These are phyloP conservation scores for Drosophila serrata DNA, from an alignment of 1,140 invertebrate genomes.

Conservation along the genomic window DNA sequence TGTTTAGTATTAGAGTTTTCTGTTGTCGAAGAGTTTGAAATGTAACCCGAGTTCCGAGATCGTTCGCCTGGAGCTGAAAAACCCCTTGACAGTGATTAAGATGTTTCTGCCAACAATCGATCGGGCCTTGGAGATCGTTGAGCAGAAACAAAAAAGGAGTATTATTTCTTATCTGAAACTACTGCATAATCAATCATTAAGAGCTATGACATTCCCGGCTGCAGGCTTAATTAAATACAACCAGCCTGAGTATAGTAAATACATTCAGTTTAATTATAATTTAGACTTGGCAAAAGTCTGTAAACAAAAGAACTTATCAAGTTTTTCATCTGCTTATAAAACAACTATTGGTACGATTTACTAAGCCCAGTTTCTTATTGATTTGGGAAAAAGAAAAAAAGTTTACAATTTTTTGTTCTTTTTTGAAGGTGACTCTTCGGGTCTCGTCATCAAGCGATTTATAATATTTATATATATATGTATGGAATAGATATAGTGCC, in stretches of 20 bases:
- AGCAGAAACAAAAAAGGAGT: too few species aligned
- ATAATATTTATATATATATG: background rate
- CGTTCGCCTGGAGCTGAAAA: too few species aligned
- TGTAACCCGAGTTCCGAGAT: too few species aligned
- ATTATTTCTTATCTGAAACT: too few species aligned
- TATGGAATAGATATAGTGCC: constrained; percentile 3
- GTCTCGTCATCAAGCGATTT: background rate
- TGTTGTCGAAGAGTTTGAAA: too few species aligned
- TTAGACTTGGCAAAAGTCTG: constrained; percentile 28
- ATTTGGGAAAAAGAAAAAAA: background rate
- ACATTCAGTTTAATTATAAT: constrained; percentile 29
- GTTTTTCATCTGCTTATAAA: constrained; percentile 16
- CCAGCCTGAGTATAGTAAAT: constrained; percentile 14
- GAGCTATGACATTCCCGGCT: too few species aligned
- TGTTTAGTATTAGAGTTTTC: background rate
- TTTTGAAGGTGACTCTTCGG: background rate
- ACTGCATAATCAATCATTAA: too few species aligned
- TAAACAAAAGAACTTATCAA: constrained; percentile 23
- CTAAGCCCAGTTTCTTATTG: background rate
- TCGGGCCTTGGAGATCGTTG: too few species aligned
- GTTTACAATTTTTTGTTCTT: background rate
- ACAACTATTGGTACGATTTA: background rate
- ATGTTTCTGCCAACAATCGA: too few species aligned
- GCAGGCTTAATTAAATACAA: too few species aligned
- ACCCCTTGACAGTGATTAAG: too few species aligned